Conservation (phyloP, 2,888 invertebrate species). For the Criorhina ranunculi region DNA sequence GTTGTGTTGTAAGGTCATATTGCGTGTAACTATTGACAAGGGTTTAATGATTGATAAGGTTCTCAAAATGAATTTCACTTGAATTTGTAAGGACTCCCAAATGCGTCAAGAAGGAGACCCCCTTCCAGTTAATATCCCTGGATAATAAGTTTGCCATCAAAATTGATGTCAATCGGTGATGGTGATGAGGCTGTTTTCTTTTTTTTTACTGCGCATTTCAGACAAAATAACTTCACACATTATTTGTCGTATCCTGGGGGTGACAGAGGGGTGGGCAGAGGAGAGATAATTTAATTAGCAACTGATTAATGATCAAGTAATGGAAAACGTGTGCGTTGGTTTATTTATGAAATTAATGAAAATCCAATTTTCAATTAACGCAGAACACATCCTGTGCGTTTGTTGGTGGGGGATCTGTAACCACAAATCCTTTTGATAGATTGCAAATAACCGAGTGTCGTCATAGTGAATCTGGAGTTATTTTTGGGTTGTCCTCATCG, state of each 20-base stretch:
- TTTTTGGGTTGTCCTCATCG: neutral
- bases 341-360: conserved; percentile 60
- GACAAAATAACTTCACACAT: conserved; percentile 9
- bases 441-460: neutral
- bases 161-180: conserved; percentile 39
- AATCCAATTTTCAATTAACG: conserved; percentile 60
- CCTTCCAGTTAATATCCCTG: neutral
- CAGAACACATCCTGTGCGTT: neutral
- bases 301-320: conserved; percentile 39
- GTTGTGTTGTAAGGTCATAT: conserved; percentile 17
- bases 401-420: neutral
- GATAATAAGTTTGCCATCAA: conserved; percentile 22
- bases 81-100: conserved; percentile 8
- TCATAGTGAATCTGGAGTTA: neutral
- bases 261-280: neutral
- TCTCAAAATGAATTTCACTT: conserved; percentile 10
- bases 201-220: neutral
- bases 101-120: neutral
- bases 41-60: conserved; percentile 49
- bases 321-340: conserved; percentile 38
- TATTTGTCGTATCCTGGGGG: neutral
- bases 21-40: conserved; percentile 39
- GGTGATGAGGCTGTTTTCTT: conserved; percentile 14
- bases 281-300: conserved; percentile 31
- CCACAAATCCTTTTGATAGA: neutral